These are phyloP conservation scores for Lophura nycthemera DNA, from an alignment of 2,113 vertebrate genomes.

Conservation along the genomic window DNA sequence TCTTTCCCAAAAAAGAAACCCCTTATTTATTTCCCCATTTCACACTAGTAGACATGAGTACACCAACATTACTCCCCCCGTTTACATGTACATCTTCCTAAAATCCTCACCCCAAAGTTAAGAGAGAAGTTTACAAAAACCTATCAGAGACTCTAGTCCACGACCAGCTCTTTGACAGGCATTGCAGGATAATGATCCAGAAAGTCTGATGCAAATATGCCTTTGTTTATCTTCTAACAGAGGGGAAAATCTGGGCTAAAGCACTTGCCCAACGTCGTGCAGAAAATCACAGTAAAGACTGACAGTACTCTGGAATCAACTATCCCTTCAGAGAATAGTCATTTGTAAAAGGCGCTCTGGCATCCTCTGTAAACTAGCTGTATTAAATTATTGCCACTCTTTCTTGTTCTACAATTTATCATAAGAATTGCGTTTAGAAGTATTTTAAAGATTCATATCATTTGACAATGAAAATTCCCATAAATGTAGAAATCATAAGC, in stretches of 20 bases:
- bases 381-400: neutral
- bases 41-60: neutral
- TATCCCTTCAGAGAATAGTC: neutral
- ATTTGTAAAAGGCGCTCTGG: neutral
- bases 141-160: neutral
- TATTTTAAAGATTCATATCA: slow-evolving; percentile 50
- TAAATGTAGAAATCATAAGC: slow-evolving; percentile 22
- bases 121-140: neutral
- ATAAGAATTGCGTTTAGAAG: neutral
- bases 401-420: slow-evolving; percentile 33
- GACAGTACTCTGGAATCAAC: neutral
- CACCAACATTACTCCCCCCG: neutral
- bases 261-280: neutral
- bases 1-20: rapidly evolving
- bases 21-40: neutral
- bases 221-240: neutral
- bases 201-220: neutral
- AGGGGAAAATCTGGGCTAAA: neutral
- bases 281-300: neutral
- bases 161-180: neutral
- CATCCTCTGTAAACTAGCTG: neutral
- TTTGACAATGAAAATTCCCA: slow-evolving; percentile 37
- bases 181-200: neutral
- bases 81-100: neutral
- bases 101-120: neutral